Conservation (phyloP, 2,797 vertebrate genomes). For the Microctenopoma stevenorrisi region DNA sequence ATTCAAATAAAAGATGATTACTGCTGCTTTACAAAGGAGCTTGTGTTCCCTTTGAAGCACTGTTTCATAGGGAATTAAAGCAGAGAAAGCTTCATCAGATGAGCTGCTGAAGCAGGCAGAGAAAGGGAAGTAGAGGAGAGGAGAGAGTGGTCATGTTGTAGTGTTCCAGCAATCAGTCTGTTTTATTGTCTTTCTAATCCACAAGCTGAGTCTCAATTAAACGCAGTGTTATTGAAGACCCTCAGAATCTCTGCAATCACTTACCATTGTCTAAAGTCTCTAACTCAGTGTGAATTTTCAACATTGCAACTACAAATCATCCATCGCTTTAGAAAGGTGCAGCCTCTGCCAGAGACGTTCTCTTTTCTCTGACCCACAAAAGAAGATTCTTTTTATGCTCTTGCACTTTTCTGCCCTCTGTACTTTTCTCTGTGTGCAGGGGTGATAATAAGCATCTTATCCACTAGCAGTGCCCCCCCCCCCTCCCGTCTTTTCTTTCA, state of each 20-base stretch:
- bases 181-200: constrained; percentile 45
- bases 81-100: constrained; percentile 35
- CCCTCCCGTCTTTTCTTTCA: constrained; percentile 39
- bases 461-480: constrained; percentile 16
- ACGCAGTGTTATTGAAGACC: constrained; percentile 9
- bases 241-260: constrained; percentile 54
- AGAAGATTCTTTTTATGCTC: constrained; percentile 21
- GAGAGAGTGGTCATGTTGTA: background rate
- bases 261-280: constrained; percentile 43
- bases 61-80: constrained; percentile 40
- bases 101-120: constrained; percentile 28
- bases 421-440: constrained; percentile 27
- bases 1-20: constrained; percentile 48
- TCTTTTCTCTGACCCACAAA: constrained; percentile 20
- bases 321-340: constrained; percentile 9
- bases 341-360: constrained; percentile 6
- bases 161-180: constrained; percentile 15
- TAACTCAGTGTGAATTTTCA: constrained; percentile 24
- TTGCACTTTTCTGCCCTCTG: constrained; percentile 12
- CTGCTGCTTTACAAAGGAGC: constrained; percentile 49
- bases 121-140: constrained; percentile 3
- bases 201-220: constrained; percentile 36
- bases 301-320: constrained; percentile 20
- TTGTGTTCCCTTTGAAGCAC: constrained; percentile 36
- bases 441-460: constrained; percentile 32